A percentile compares a stretch with the other conserved stretches of the same genome.
phyloP scores from a whole-genome alignment of 2,113 vertebrate species.

The Cryptotis parvus region DNA sequence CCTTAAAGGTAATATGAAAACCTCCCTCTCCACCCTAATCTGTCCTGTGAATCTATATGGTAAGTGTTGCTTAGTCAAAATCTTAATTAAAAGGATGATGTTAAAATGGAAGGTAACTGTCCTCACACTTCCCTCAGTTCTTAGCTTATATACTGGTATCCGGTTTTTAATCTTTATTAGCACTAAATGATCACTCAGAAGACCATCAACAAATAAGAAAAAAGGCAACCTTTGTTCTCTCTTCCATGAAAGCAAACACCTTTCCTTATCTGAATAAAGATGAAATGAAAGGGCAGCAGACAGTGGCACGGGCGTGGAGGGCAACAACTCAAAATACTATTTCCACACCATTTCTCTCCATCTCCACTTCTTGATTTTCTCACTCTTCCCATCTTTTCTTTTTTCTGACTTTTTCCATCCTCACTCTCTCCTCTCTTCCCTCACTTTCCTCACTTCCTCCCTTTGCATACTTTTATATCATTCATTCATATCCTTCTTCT shows the following conservation, averaged over 20 bases:
- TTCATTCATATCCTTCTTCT: conserved; percentile 54
- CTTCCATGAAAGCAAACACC: neutral
- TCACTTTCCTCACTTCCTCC: conserved; percentile 60
- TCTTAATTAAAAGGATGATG: neutral
- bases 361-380: neutral
- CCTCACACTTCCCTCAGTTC: neutral
- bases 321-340: neutral
- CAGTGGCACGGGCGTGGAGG: neutral
- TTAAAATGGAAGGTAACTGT: neutral
- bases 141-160: conserved; percentile 37
- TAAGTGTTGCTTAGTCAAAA: neutral
- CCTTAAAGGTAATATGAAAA: neutral
- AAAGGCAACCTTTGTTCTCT: neutral
- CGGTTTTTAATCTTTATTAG: neutral
- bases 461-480: conserved; percentile 37
- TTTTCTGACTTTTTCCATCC: conserved; percentile 39
- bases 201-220: neutral
- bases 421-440: neutral
- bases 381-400: neutral
- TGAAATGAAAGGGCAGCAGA: neutral
- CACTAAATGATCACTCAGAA: neutral
- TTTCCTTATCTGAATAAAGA: neutral
- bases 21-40: neutral
- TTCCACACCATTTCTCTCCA: conserved; percentile 2
- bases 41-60: neutral